Base-by-base conservation (phyloP, 2,888 invertebrate species). In the Phaonia tiefii region DNA sequence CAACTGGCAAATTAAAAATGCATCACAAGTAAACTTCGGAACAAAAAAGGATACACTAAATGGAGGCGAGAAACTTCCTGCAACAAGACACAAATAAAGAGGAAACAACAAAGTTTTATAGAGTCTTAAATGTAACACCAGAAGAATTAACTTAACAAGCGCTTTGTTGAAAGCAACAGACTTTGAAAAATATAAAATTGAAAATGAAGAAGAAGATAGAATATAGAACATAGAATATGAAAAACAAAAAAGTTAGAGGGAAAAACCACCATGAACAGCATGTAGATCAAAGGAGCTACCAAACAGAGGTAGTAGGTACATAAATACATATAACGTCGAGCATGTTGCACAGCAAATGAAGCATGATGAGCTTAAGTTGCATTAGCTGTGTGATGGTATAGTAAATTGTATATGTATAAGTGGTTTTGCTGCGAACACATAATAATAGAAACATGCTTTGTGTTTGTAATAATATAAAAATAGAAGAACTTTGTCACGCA, bases 311-410 rank as follows among this genome's bases (percentile, higher is more conserved):
- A 44, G n/a, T 2, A 77, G 25, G 46, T 22, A 26, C 17, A 46
- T 17, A 73, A 37, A 20, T 31, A 20, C 54, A 54, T 58, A 44
- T 49, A 66, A 60, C 60, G 44, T 54, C 60, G 44, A 56, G 70
- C 66, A 81, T 74, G 72, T 66, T 76, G 39, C 63, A 58, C 37
- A 70, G 65, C 76, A 80, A 77, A 80, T 81, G 75, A 81, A 78
- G 78, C 78, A 78, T 81, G 78, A 81, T 78, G 63, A 81, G 77
- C 78, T 81, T 81, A 81, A 72, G 78, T 78, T 81, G 81, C 78
- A 77, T 81, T 81, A 78, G 81, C 13, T 56, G 56, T 10, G 54
- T 20, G 42, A 37, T 11, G 17, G 49, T 49, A 49, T 20, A 17
- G n/a, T 17, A 17, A 49, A 10, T 20, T 15, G 26, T 17, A 25